Evolutionary conservation across 2,888 invertebrate species (phyloP).

Genomic region (Melanchra persicariae): DNA sequence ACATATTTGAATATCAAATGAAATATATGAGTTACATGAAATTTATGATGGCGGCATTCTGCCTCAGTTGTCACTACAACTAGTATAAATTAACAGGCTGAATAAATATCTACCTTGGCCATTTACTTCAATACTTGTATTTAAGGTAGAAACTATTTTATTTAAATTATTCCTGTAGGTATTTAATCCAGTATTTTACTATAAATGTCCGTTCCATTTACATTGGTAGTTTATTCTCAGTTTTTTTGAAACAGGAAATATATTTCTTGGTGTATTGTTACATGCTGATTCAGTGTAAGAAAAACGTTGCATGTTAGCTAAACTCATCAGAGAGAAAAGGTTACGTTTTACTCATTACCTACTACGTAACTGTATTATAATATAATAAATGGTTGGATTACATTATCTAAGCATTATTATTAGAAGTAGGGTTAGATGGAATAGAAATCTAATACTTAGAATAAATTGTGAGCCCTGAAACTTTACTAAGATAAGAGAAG

Average conservation of each 20-base stretch:
- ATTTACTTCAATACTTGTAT: slow-evolving; percentile 54
- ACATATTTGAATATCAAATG: slow-evolving; percentile 66
- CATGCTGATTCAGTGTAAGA: slow-evolving; percentile 34
- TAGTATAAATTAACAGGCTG: slow-evolving; percentile 61
- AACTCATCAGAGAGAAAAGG: slow-evolving; percentile 26
- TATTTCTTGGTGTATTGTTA: slow-evolving; percentile 24
- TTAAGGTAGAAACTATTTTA: slow-evolving; percentile 4
- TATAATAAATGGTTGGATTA: slow-evolving; percentile 36
- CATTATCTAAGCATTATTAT: background rate
- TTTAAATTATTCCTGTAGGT: background rate
- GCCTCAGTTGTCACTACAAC: slow-evolving; percentile 62
- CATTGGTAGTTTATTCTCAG: slow-evolving; percentile 14
- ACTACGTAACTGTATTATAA: slow-evolving; percentile 45
- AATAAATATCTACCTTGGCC: slow-evolving; percentile 51
- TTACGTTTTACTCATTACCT: slow-evolving; percentile 26
- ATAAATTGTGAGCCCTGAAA: no score
- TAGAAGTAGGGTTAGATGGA: background rate
- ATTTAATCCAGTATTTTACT: slow-evolving; percentile 2
- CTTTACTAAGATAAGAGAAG: no score
- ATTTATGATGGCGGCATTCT: slow-evolving; percentile 64
- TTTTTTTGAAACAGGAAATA: slow-evolving; percentile 52
- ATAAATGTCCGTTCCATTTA: slow-evolving; percentile 25
- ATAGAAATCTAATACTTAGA: background rate
- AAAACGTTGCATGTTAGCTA: slow-evolving; percentile 55
- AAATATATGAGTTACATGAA: slow-evolving; percentile 62